Base-by-base conservation (phyloP, 1,140 invertebrate genomes). In the Pachypeltis micranthus region DNA sequence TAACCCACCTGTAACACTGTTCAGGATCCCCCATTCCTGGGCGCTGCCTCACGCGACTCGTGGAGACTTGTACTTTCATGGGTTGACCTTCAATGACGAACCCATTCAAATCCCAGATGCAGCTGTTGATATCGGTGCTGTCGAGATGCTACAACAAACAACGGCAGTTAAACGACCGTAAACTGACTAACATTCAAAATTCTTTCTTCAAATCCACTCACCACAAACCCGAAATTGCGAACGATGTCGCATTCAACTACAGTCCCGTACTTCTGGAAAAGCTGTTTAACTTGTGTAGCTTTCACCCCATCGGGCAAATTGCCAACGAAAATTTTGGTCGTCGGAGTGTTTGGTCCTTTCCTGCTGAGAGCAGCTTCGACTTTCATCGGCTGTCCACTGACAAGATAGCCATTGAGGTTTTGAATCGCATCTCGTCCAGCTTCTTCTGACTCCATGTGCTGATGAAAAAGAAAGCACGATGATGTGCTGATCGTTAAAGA, bases 1-100 rank as follows among this genome's bases (percentile, higher is more conserved):
- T 51, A 16, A 14, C 21, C 12, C 12, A 71, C 70, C 69, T 83
- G 78, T 93, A 95, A 78, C 91, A 95, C 73, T 91, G 90, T 73
- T 92, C 91, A 72, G 91, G 90, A 76, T 93, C 90, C 69, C 91
- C 91, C 91, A 96, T 95, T 67, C 92, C 92, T 68, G 92, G 91
- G 72, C 90, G 86, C 73, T 92, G 91, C 67, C 92, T 79, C 7
- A 94, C 91, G 73, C 89, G 85, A 75, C 90, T 92, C 59, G 90
- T 92, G 44, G 91, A 93, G 58, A 93, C 79, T 78, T 94, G 87
- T 62, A 91, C 89, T 78, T 91, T 91, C 80, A 91, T 88, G 34
- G 87, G 86, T 73, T 90, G 86, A 28, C 88, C 88, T 76, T 91
- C 88, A 59, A 90, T 85, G 72, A 86, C 84, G 72, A 83, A 84